Base-by-base conservation (phyloP, 2,113 vertebrate species). In the Illadopsis cleaveri region DNA sequence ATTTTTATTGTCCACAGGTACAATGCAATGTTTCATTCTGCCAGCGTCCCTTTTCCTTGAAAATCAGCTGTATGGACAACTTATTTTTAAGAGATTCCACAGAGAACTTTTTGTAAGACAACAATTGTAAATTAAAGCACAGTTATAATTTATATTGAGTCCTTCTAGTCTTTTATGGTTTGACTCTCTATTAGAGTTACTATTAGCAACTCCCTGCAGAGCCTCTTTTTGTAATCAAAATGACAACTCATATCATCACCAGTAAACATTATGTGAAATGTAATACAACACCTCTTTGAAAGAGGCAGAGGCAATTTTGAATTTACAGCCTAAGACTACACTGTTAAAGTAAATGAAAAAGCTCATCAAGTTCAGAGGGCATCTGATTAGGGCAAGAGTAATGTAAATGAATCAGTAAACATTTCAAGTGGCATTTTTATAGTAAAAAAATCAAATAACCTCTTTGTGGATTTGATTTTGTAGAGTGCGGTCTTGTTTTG, bases 121-220 rank as follows among this genome's bases (percentile, higher is more conserved):
- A 82, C n/a, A 83, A 77, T 27, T 93, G 68, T 83, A 95, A 96
- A 97, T 92, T 94, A 96, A 94, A 83, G 75, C 30, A 91, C 71
- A 86, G 61, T 88, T 92, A 81, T 80, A 96, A 93, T 91, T 94
- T 91, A 82, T 62, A 83, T 66, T 56, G 38, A 82, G 28, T 83
- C 54, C 40, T 87, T 86, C 68, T 81, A 73, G 33, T 85, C 50
- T 90, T 95, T 91, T 80, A 87, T 77, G 37, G 21, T 64, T 61
- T 93, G 60, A 89, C 37, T 83, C 69, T 89, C 80, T 87, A 82
- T 90, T 87, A 94, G 45, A 95, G 75, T 70, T 77, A 91, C 84
- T 91, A 90, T 93, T 94, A 95, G 82, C 76, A 92, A 66, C 60
- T 97, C 94, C 78, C 94, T 70, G 85, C 38, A 86, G 90, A 97